phyloP scores from a whole-genome alignment of 1,140 invertebrate species.

The Drosophila truncata region DNA sequence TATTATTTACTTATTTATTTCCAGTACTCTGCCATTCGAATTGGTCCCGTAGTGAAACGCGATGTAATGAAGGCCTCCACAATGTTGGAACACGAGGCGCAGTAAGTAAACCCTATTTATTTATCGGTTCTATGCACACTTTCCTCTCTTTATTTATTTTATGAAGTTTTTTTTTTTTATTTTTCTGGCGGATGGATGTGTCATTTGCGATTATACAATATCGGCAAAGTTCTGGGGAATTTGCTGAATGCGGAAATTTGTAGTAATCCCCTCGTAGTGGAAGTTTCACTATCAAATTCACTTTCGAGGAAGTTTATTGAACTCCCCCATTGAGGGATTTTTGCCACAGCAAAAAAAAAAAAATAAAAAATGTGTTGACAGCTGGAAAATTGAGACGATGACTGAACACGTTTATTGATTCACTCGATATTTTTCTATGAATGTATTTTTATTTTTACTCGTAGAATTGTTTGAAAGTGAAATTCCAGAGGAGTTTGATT shows the following conservation, averaged over 20 bases:
- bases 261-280: slow-evolving; percentile 13
- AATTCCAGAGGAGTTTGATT: neutral
- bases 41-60: slow-evolving; percentile 99
- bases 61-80: slow-evolving; percentile 99
- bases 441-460: slow-evolving; percentile 5
- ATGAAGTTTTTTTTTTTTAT: neutral
- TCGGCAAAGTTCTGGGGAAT: slow-evolving; percentile 40
- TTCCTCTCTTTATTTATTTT: slow-evolving; percentile 10
- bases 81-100: slow-evolving; percentile 99
- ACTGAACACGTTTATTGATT: slow-evolving; percentile 5
- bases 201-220: slow-evolving; percentile 25
- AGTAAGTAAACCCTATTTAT: slow-evolving; percentile 90
- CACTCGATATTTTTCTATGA: slow-evolving; percentile 30
- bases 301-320: slow-evolving; percentile 45
- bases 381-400: slow-evolving; percentile 27
- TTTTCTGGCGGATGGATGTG: slow-evolving; percentile 15
- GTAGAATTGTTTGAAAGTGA: neutral
- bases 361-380: slow-evolving; percentile 4
- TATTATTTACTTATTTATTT: slow-evolving; percentile 75
- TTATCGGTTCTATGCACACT: slow-evolving; percentile 16
- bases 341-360: neutral
- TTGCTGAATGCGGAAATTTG: slow-evolving; percentile 51
- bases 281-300: slow-evolving; percentile 45
- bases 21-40: slow-evolving; percentile 98
- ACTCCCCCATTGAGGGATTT: slow-evolving; percentile 25